Base-by-base conservation (phyloP, 2,113 vertebrate species). In the Sterna hirundo region DNA sequence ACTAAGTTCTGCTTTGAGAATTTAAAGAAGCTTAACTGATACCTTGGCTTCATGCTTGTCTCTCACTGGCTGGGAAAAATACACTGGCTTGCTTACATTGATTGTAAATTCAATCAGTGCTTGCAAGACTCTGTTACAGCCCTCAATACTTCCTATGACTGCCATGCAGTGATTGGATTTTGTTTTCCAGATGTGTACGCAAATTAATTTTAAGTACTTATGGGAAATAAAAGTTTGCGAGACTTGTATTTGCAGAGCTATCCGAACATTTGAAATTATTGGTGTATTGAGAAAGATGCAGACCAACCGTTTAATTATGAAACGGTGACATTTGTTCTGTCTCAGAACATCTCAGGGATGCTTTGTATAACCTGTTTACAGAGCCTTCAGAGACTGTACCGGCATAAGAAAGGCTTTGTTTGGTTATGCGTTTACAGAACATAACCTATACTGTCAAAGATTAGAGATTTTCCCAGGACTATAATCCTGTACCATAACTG, bases 141-240 rank as follows among this genome's bases (percentile, higher is more conserved):
- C 27, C 65, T 52, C 27, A 47, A 16, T 84, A 25, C 25, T 92
- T 96, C 72, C 77, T 78, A 38, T 78, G 60, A 77, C 36, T 88
- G 83, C 58, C 86, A 52, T 32, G 47, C 38, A 91, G 64, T 29
- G 82, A 76, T n/a, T 94, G 47, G 77, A 78, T 81, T 95, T 94
- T 89, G 47, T 68, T 93, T 95, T 79, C 58, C 61, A 83, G 74
- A 79, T 52, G 25, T 65, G 44, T 61, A 58, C 21, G 38, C 40
- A 96, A 91, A 96, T 90, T 93, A 82, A 82, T 82, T 94, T 86
- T 47, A 71, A 85, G 34, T 72, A 80, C 36, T 34, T 77, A 9
- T 74, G 75, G 68, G 85, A 95, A 92, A 95, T 89, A 46, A 79
- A 68, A 85, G 9, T 85, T 92, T 90, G 49, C 49, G 66, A 60